Conservation (phyloP, 1,140 invertebrate species). For the Drosophila pachea region DNA sequence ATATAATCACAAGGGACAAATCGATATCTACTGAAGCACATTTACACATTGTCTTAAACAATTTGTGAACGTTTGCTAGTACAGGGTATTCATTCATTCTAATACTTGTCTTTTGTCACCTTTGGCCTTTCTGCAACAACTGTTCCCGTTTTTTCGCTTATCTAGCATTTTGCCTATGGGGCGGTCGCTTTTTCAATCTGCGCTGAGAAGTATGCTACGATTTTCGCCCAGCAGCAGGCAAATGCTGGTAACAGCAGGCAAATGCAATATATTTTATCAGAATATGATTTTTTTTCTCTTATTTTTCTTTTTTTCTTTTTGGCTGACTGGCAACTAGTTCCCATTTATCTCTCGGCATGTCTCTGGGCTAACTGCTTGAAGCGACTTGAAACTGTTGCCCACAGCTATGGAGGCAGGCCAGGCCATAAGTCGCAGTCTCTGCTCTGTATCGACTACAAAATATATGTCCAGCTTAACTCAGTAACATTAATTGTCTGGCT, state of each 20-base stretch:
- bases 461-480: conserved; percentile 50
- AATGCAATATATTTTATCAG: neutral
- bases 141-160: conserved; percentile 12
- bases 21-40: no score
- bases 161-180: conserved; percentile 19
- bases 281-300: neutral
- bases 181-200: conserved; percentile 53
- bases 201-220: conserved; percentile 44
- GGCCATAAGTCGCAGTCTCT: conserved; percentile 46
- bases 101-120: neutral
- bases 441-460: conserved; percentile 46
- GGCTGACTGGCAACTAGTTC: conserved; percentile 52
- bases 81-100: neutral
- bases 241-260: conserved; percentile 15
- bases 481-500: conserved; percentile 59
- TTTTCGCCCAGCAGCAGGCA: conserved; percentile 15
- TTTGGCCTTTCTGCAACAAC: conserved; percentile 1
- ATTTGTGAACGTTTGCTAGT: neutral
- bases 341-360: conserved; percentile 46
- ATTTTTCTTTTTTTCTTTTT: conserved; percentile 1
- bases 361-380: conserved; percentile 40
- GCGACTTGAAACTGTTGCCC: conserved; percentile 35
- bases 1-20: no score
- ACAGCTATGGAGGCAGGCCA: conserved; percentile 23
- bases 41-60: no score